Base-by-base conservation (phyloP, 1,140 invertebrate species). In the Psilanteris sp. region DNA sequence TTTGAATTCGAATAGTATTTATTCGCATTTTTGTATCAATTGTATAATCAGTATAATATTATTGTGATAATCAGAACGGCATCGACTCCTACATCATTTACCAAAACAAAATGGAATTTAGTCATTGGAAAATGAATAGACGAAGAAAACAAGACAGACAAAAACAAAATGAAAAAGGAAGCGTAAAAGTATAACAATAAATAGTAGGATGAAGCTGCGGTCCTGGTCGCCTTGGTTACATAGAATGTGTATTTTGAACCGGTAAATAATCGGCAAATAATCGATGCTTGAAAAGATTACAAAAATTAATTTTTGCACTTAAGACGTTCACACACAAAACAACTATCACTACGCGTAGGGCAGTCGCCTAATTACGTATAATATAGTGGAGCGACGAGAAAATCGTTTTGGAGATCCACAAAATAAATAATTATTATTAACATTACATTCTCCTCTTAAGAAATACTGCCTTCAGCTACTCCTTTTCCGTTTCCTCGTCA, bases 401-500 rank as follows among this genome's bases (percentile, higher is more conserved):
- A 52, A 37, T 64, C 18, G 16, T 66, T 77, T 77, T 79, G 80
- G 83, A 87, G 83, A 85, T 87, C 83, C 81, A 84, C 83, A 86
- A 88, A 89, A 88, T 89, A 88, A 88, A 88, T 89, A 89, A 87
- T 85, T 78, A 76, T 80, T 83, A 86, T 82, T 83, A 85, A 85
- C 77, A 85, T 88, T 87, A 87, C 81, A 87, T 84, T 83, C 71
- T 78, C 80, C 80, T 86, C 83, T 87, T 86, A 87, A 77, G 84
- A 88, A 88, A 89, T 89, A 89, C 86, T 87, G 84, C 77, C 75
- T 78, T 70, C 78, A 74, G 57, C 75, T 64, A 78, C 41, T 73
- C 55, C 70, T 61, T 20, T 55, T 59, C 16, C 9, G 43, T 73
- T 62, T 57, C 16, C 36, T 68, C 71, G 76, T 79, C 72, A 79